Evolutionary conservation across 2,797 vertebrate species (phyloP), one percentile per base, ranked within the genome.

Genomic region (Antennarius maculatus): DNA sequence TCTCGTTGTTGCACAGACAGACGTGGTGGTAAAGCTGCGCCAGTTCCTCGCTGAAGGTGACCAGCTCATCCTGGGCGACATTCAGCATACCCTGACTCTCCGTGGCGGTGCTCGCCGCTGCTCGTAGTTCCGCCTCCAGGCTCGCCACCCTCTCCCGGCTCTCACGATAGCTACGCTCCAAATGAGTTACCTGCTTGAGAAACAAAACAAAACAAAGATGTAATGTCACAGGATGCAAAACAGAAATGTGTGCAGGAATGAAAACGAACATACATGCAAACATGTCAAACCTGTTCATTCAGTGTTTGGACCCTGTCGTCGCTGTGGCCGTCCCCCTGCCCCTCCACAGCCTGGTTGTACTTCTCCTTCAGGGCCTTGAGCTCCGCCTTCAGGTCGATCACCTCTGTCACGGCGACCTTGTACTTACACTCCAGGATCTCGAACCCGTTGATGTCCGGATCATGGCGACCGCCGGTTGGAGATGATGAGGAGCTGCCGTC

Each of bases 1-100:
- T 99, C 91, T 99, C 97, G 0, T 99, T 99, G 85, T 99, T 99
- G 92, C 97, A 99, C 77, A 99, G 90, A 86, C 97, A 98, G 43
- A 99, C 97, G 0, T 99, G 98, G 86, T 99, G 96, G 86, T 99
- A 99, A 45, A 99, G 97, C 92, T 99, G 97, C 0, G 98, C 98
- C 62, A 99, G 90, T 54, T 99, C 98, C 85, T 99, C 98, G 0
- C 97, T 99, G 67, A 99, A 99, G 0, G 97, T 98, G 34, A 99
- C 97, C 86, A 99, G 84, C 89, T 99, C 97, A 0, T 99, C 98
- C 87, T 99, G 97, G 34, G 98, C 97, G 0, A 94, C 82, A 46
- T 97, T 98, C 80, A 99, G 94, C 86, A 95, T 96, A 66, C 92
- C 91, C 64, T 98, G 97, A 81, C 95, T 97, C 89, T 99, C 97